phyloP scores from a whole-genome alignment of 2,797 vertebrate genomes.

The Mormyrops boulengeri region DNA sequence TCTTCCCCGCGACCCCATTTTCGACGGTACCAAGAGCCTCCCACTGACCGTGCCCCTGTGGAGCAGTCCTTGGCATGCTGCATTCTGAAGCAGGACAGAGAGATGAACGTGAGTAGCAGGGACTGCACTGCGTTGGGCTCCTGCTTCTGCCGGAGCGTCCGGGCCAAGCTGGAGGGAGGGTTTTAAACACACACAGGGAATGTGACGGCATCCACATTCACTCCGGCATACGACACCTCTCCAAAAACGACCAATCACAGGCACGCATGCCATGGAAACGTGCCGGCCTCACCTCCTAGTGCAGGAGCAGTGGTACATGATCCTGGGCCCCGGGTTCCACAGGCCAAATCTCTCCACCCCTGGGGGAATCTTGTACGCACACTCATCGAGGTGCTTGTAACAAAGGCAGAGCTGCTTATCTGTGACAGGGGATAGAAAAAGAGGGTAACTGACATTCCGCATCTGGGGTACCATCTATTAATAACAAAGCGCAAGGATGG shows the following conservation, averaged over 20 bases:
- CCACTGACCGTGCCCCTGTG: conserved; percentile 38
- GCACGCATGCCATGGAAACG: not conserved
- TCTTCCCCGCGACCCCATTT: not conserved
- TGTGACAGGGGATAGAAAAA: conserved; percentile 32
- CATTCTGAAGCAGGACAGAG: conserved; percentile 65
- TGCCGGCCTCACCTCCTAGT: conserved; percentile 54
- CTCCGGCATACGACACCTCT: not conserved
- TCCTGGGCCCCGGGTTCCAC: conserved; percentile 48
- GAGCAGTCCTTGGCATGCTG: conserved; percentile 43
- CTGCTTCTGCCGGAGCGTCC: conserved; percentile 41
- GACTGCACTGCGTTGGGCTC: conserved; percentile 25
- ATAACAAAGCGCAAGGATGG: not conserved
- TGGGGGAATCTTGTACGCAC: conserved; percentile 59
- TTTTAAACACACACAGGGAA: not conserved
- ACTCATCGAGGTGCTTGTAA: conserved; percentile 61
- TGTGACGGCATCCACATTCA: no score
- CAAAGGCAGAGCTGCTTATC: conserved; percentile 44
- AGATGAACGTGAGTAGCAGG: conserved; percentile 50
- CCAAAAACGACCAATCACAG: not conserved
- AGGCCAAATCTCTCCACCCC: conserved; percentile 61
- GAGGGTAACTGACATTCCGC: not conserved
- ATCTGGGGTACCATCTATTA: not conserved
- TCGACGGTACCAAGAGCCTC: not conserved
- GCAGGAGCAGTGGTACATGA: conserved; percentile 76
- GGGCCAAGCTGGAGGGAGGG: conserved; percentile 55